Base-by-base conservation (phyloP, 2,888 invertebrate genomes). In the Melanotus villosus region DNA sequence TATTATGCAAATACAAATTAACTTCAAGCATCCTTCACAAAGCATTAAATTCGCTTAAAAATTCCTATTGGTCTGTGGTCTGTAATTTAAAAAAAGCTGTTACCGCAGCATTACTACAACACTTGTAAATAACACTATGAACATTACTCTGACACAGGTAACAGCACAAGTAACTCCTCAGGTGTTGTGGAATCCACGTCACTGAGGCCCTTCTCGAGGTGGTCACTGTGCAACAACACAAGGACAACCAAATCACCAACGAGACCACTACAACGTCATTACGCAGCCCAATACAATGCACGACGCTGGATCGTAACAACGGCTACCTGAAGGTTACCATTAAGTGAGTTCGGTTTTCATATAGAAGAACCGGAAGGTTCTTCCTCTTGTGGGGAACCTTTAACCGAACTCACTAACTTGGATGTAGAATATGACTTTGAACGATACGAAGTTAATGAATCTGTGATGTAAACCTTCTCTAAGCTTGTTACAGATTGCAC, bases 111-210 rank as follows among this genome's bases (percentile, higher is more conserved):
- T n/a, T 41, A 41, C 16, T 18, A 18, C 10, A 4, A 19, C 32
- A 52, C 52, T 26, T 63, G 64, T 64, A 64, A 56, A 64, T 64
- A 64, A 64, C 50, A 26, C 38, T 38, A 38, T 43, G 41, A 26
- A 10, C 64, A 56, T 56, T 64, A 64, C 54, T 64, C 43, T 64
- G 56, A 54, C 21, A 60, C 80, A 82, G 84, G 81, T 77, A 82
- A 82, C 78, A 84, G 83, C 75, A 79, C 80, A 63, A 84, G 83
- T 78, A 84, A 84, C 77, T 84, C 84, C 14, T 84, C 84, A 59
- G 83, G 83, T 68, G 82, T 81, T 26, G 80, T 82, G 41, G 83
- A 84, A 59, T 83, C 80, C 14, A 83, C 84, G 0, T 80, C 83
- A 1, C 66, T 84, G 65, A 77, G 82, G 32, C 81, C 82, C 7